phyloP scores from a whole-genome alignment of 1,140 invertebrate species.

The Trichoplusia ni region DNA sequence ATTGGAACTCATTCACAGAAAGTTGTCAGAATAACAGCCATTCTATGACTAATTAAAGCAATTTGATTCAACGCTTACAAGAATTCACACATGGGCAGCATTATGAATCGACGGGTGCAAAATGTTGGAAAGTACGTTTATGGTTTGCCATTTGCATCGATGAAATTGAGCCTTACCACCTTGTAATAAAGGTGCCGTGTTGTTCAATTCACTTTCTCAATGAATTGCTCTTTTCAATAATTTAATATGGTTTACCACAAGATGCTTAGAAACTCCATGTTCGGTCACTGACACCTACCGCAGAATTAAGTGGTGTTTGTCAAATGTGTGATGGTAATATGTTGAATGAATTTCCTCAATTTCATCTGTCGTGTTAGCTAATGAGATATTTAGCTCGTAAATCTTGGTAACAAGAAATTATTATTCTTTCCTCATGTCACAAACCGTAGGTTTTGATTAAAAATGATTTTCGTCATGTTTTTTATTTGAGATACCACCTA shows the following conservation, averaged over 20 bases:
- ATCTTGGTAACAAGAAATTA: no score
- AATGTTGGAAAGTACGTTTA: neutral
- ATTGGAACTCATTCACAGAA: neutral
- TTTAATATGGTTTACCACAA: slow-evolving; percentile 30
- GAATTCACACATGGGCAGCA: neutral
- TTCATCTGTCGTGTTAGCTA: neutral
- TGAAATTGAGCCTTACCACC: no score
- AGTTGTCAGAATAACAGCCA: no score
- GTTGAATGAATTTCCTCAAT: neutral
- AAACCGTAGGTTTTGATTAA: no score
- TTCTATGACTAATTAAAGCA: slow-evolving; percentile 5
- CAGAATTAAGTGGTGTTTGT: slow-evolving; percentile 3
- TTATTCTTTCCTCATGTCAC: no score
- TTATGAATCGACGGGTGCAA: neutral
- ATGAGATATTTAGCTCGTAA: no score
- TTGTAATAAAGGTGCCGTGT: neutral
- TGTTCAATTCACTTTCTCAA: slow-evolving; percentile 18
- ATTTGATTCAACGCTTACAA: neutral
- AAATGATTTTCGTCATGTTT: no score
- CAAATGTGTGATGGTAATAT: neutral
- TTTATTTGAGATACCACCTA: no score
- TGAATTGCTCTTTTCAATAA: slow-evolving; percentile 22
- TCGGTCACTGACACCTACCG: neutral
- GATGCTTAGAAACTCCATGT: slow-evolving; percentile 19
- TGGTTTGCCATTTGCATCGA: no score